Percentiles rank a stretch among this genome's conserved stretches.
Conservation (phyloP, 1,140 invertebrate genomes). For the Ips nitidus region DNA sequence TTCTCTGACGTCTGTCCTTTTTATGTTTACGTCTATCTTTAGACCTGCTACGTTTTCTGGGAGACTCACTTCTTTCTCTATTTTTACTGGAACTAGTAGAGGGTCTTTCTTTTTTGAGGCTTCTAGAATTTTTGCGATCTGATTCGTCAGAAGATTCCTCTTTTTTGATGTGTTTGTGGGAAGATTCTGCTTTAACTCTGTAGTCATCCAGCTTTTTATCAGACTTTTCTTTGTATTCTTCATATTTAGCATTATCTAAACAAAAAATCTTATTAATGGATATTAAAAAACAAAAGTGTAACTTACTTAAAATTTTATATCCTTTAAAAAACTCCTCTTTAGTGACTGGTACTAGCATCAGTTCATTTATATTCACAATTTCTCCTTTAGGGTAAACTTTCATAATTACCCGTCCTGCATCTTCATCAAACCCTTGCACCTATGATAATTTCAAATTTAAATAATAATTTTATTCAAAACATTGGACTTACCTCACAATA, state of each 20-base stretch:
- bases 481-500: constrained; percentile 70
- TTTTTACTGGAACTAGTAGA: no score
- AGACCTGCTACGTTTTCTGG: no score
- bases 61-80: no score
- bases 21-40: neutral
- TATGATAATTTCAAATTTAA: constrained; percentile 49
- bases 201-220: constrained; percentile 36
- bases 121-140: neutral
- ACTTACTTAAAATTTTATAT: constrained; percentile 79
- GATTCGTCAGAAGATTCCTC: neutral
- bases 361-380: constrained; percentile 74
- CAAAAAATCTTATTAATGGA: constrained; percentile 32
- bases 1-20: constrained; percentile 6
- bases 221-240: constrained; percentile 62
- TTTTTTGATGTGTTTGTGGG: neutral
- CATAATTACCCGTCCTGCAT: constrained; percentile 76
- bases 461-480: constrained; percentile 15
- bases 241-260: constrained; percentile 68
- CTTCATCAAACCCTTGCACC: constrained; percentile 84
- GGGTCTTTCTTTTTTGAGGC: neutral
- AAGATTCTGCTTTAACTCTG: neutral
- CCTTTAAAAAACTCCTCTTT: constrained; percentile 78
- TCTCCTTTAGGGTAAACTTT: constrained; percentile 73
- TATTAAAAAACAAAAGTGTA: constrained; percentile 13
- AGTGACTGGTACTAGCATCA: constrained; percentile 72